Base-by-base conservation (phyloP, 2,113 vertebrate species). In the Thamnophis sirtalis region DNA sequence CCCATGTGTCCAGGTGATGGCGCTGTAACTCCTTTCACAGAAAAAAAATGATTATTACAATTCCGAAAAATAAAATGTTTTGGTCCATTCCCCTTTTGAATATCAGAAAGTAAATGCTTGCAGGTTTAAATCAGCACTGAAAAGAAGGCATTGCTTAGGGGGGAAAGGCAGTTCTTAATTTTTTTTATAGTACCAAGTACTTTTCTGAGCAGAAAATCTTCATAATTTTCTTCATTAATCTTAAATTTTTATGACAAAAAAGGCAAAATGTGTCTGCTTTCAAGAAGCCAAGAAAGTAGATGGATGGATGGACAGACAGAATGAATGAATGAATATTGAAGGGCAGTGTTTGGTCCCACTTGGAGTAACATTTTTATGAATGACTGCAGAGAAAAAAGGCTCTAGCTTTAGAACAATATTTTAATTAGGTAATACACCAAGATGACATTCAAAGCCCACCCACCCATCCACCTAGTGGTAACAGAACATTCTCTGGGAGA, bases 391-490 rank as follows among this genome's bases (percentile, higher is more conserved):
- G 96, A 95, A 94, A 96, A 43, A 93, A 95, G 94, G 94, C 96
- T 95, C 94, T 97, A 97, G 97, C 95, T 97, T 97, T 95, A 96
- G 94, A 97, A 97, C 51, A 89, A 94, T 96, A 93, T 97, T 97
- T 97, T 97, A 97, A 97, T 98, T 97, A 97, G 96, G 96, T 93
- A 96, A 95, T 96, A 94, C 95, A 94, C 96, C 93, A 95, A 97
- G 95, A 96, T 96, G 96, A 95, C 95, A 96, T 97, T 97, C 95
- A 96, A 96, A 97, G 96, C 92, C 94, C 96, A n/a, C 96, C 96
- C 94, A 97, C 43, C 43, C 43, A n/a, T n/a, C 43, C 43, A 43
- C 94, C 96, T 94, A 97, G 95, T 96, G 95, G 95, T 96, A 96
- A 97, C 95, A 90, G 95, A 92, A 89, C 94, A 90, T 93, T 94